Conservation (phyloP, 2,797 vertebrate genomes). For the Melanotaenia maccullochi region DNA sequence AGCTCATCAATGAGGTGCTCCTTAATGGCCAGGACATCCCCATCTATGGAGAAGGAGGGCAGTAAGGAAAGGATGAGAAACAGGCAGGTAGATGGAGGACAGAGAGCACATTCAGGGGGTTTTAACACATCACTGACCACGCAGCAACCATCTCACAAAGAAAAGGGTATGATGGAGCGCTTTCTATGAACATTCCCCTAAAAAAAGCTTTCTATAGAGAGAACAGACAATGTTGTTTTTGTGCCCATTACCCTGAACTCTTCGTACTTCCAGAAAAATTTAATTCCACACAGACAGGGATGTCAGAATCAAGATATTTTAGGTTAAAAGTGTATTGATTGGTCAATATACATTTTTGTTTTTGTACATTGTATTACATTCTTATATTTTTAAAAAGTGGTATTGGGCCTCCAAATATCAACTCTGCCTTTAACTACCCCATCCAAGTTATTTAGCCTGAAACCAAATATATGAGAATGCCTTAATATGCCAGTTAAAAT, state of each 20-base stretch:
- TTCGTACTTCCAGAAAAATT: constrained; percentile 65
- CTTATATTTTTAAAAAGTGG: too few relatives aligned
- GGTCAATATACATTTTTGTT: too few relatives aligned
- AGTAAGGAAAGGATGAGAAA: constrained; percentile 16
- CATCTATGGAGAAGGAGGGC: constrained; percentile 80
- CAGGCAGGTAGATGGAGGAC: neutral
- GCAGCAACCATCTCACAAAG: constrained; percentile 42
- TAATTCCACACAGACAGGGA: neutral
- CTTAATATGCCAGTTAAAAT: too few relatives aligned
- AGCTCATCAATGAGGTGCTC: constrained; percentile 99
- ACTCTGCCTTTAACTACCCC: too few relatives aligned
- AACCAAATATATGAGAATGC: too few relatives aligned
- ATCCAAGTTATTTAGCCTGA: too few relatives aligned
- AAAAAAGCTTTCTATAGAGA: constrained; percentile 35
- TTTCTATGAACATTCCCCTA: constrained; percentile 56
- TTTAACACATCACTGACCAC: constrained; percentile 7
- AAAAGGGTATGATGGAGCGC: constrained; percentile 54
- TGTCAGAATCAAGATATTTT: neutral
- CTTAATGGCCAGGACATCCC: constrained; percentile 94
- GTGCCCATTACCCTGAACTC: constrained; percentile 41
- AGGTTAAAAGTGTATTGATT: neutral
- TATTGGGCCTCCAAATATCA: too few relatives aligned
- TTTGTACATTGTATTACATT: neutral
- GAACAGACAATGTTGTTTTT: constrained; percentile 52
- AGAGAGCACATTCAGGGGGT: constrained; percentile 5